phyloP scores from a whole-genome alignment of 2,797 vertebrate species.

The Notoglanidium macrostoma region DNA sequence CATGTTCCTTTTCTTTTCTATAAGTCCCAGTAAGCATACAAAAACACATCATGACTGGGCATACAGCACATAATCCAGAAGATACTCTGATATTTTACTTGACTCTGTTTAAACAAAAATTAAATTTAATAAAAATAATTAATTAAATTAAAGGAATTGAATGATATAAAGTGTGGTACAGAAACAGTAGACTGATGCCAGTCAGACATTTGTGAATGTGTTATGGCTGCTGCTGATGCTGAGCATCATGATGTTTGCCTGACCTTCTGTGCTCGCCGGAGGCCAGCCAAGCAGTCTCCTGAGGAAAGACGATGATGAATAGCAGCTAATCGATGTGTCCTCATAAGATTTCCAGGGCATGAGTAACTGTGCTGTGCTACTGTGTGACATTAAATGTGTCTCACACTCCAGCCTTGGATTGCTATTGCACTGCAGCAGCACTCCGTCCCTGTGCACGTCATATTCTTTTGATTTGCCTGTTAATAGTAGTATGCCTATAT shows the following conservation, averaged over 20 bases:
- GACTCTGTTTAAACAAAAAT: background rate
- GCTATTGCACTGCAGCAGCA: background rate
- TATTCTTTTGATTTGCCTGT: background rate
- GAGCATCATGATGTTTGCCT: background rate
- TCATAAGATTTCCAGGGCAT: slow-evolving; percentile 26
- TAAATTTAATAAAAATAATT: too few species aligned
- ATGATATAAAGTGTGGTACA: background rate
- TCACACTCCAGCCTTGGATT: background rate
- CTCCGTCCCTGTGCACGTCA: too few species aligned
- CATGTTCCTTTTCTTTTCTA: background rate
- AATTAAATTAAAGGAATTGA: too few species aligned
- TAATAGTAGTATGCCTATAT: background rate
- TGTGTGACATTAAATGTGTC: background rate
- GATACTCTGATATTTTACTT: background rate
- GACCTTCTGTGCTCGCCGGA: slow-evolving; percentile 16
- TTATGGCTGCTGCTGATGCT: background rate
- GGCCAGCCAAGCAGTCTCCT: background rate
- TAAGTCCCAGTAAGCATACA: background rate
- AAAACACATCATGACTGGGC: background rate
- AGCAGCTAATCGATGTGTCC: slow-evolving; percentile 31
- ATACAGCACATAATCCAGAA: background rate
- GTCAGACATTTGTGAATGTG: background rate
- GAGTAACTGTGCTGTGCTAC: background rate
- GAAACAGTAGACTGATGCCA: background rate
- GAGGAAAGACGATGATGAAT: slow-evolving; percentile 12